These are phyloP conservation scores for Heteromurus nitidus DNA, from an alignment of 2,888 invertebrate genomes.

Conservation along the genomic window DNA sequence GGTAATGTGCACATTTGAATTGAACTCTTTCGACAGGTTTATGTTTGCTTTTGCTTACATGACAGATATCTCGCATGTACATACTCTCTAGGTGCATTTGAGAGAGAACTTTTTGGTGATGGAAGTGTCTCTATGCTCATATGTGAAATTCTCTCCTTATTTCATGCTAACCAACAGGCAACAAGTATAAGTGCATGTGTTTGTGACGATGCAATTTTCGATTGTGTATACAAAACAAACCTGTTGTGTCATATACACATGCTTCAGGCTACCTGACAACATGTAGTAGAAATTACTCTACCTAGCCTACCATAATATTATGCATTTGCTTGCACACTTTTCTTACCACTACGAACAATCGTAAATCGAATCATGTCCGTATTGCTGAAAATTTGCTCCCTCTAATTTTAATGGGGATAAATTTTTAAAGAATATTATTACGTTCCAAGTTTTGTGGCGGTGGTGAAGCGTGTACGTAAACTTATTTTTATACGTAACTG, in stretches of 20 bases:
- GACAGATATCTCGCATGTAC: neutral
- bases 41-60: neutral
- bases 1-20: constrained; percentile 27
- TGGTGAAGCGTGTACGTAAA: neutral
- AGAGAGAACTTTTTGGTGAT: neutral
- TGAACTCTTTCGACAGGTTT: neutral
- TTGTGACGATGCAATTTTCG: neutral
- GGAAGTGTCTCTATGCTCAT: neutral
- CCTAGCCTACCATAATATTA: neutral
- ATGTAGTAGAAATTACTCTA: too few species aligned
- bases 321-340: neutral
- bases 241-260: constrained; percentile 42
- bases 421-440: too few species aligned
- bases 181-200: neutral
- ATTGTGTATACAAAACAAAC: constrained; percentile 37
- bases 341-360: neutral
- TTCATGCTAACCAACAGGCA: neutral
- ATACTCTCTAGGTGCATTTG: neutral
- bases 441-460: neutral
- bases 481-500: too few species aligned
- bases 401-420: too few species aligned
- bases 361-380: too few species aligned
- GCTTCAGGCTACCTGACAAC: neutral
- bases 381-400: too few species aligned
- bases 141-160: neutral